A percentile compares a stretch with the other conserved stretches of the same genome.
These are phyloP conservation scores for Drosophila elegans DNA, from an alignment of 1,140 invertebrate species.

Conservation along the genomic window DNA sequence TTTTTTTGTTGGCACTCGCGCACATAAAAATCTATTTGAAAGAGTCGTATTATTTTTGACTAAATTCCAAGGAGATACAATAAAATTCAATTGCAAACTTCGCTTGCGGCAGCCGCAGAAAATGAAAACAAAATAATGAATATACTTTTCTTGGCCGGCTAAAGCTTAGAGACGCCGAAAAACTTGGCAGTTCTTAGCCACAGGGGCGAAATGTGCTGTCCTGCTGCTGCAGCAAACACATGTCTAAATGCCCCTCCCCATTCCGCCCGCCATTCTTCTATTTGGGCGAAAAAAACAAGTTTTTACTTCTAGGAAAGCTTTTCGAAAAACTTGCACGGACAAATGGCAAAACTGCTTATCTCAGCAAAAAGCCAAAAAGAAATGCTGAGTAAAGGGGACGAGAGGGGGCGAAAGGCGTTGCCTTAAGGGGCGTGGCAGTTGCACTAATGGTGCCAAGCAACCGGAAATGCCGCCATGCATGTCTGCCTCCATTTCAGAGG, in stretches of 20 bases:
- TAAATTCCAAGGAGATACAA: slow-evolving; percentile 73
- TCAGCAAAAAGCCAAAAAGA: slow-evolving; percentile 75
- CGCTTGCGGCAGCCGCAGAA: slow-evolving; percentile 46
- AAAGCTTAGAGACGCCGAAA: slow-evolving; percentile 61
- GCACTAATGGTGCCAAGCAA: slow-evolving; percentile 82
- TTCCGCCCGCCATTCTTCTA: neutral
- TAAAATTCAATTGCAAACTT: slow-evolving; percentile 79
- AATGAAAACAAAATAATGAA: slow-evolving; percentile 83
- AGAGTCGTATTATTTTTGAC: slow-evolving; percentile 66
- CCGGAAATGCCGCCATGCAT: slow-evolving; percentile 82
- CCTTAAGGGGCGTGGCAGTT: slow-evolving; percentile 63
- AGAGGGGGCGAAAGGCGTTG: slow-evolving; percentile 1
- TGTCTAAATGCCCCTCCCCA: slow-evolving; percentile 60
- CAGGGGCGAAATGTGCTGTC: slow-evolving; percentile 30
- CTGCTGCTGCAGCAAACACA: slow-evolving; percentile 71
- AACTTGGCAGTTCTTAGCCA: slow-evolving; percentile 70
- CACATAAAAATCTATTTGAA: slow-evolving; percentile 51
- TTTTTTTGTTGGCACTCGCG: slow-evolving; percentile 36
- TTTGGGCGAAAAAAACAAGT: slow-evolving; percentile 66
- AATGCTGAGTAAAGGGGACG: slow-evolving; percentile 7
- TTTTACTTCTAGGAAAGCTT: slow-evolving; percentile 69
- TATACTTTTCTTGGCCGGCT: slow-evolving; percentile 62
- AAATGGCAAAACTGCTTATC: slow-evolving; percentile 74
- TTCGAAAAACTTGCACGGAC: slow-evolving; percentile 38
- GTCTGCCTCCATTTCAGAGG: slow-evolving; percentile 76